Base-by-base conservation (phyloP, 2,113 vertebrate genomes). In the Thomomys bottae region DNA sequence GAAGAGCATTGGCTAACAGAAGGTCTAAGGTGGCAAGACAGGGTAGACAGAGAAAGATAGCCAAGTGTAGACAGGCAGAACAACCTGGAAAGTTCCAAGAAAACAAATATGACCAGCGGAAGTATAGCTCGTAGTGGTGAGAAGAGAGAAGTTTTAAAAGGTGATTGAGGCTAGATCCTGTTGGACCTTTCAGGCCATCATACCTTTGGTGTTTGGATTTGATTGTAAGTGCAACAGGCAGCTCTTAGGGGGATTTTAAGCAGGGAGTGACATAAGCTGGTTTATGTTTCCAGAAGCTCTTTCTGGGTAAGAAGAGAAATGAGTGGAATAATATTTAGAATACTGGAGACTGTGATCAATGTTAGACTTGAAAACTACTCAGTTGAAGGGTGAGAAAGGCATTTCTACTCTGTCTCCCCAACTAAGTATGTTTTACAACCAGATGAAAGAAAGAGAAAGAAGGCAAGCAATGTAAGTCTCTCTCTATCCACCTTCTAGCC, bases 281-380 rank as follows among this genome's bases (percentile, higher is more conserved):
- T 67, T 83, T 75, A 75, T 73, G 54, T 82, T 92, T 79, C 78
- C 80, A 66, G 88, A 90, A 72, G 78, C 63, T 92, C 36, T 32
- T 80, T 71, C 66, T 57, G 23, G 38, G 66, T 70, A n/a, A 70
- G 63, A 81, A 67, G 28, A 36, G 7, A 59, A 36, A 75, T 1
- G 12, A 30, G 82, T 17, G 23, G 72, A 70, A 88, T 70, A 45
- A 54, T 30, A 73, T 26, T 87, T 45, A 34, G 32, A 68, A 30
- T 11, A 38, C 66, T 18, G 32, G 57, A 61, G 32, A 87, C 4
- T 32, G 34, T 75, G 40, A 83, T 86, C 63, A 80, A 77, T 59
- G 34, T 36, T 54, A 88, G 87, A 61, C 64, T 30, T 68, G 45
- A 36, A 92, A 86, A 36, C 30, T 38, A 86, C 63, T 68, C 72